Conservation (phyloP, 2,797 vertebrate genomes). For the Scolopax bukidnonensis region DNA sequence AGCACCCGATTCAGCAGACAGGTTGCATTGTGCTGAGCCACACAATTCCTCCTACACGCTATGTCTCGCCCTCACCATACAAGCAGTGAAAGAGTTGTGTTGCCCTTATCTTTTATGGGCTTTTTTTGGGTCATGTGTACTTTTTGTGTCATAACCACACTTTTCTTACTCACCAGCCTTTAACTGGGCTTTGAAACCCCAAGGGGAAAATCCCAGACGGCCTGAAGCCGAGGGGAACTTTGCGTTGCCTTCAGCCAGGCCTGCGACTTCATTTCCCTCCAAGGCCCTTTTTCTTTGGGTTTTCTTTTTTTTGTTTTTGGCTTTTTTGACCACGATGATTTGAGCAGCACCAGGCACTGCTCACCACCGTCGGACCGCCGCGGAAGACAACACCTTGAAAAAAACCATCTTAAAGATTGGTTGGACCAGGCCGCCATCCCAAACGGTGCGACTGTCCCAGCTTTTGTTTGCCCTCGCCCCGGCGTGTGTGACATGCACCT, state of each 20-base stretch:
- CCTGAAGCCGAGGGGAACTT: background rate
- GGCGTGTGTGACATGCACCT: too few relatives aligned
- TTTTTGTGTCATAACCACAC: background rate
- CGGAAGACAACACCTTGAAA: background rate
- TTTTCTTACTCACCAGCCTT: background rate
- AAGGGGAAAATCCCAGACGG: background rate
- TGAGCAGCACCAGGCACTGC: background rate
- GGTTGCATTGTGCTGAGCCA: background rate
- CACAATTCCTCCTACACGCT: background rate
- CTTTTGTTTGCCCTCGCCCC: background rate
- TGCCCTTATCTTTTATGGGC: background rate
- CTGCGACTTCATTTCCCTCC: background rate
- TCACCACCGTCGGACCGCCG: background rate
- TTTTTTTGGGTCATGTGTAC: background rate
- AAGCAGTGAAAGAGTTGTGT: background rate
- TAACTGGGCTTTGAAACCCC: background rate
- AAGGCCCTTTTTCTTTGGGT: background rate
- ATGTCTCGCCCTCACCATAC: accelerated
- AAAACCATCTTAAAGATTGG: background rate
- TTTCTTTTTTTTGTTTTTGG: too few relatives aligned
- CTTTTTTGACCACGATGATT: background rate
- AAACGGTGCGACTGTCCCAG: background rate
- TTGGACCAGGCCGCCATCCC: background rate
- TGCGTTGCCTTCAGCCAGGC: background rate
- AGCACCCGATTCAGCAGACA: background rate